phyloP scores from a whole-genome alignment of 2,113 vertebrate species.

The Syrrhaptes paradoxus region DNA sequence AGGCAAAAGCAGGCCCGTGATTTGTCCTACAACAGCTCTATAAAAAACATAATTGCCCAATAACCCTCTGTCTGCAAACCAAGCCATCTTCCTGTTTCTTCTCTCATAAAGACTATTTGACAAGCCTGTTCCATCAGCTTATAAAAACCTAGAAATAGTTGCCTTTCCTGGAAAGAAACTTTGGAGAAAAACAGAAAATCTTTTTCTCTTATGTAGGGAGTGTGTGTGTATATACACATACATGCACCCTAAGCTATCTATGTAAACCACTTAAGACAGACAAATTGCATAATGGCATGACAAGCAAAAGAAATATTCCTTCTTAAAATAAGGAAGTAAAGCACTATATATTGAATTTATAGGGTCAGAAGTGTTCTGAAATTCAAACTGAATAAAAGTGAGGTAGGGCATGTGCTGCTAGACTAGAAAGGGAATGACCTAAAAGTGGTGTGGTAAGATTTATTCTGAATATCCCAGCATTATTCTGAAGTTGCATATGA shows the following conservation, averaged over 20 bases:
- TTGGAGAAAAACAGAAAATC: background rate
- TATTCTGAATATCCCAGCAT: background rate
- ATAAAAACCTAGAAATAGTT: conserved; percentile 72
- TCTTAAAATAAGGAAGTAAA: background rate
- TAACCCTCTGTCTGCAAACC: conserved; percentile 80
- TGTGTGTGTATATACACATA: background rate
- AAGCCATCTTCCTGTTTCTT: conserved; percentile 83
- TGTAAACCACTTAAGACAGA: background rate
- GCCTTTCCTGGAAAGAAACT: conserved; percentile 60
- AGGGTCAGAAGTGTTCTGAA: background rate
- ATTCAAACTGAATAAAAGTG: background rate
- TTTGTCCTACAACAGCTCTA: conserved; percentile 81
- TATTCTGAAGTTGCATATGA: background rate
- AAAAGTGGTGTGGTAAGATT: background rate
- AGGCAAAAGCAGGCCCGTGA: conserved; percentile 75
- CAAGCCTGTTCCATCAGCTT: conserved; percentile 78
- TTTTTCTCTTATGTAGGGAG: background rate
- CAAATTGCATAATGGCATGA: background rate
- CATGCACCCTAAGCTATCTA: background rate
- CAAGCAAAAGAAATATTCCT: background rate
- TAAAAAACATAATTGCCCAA: conserved; percentile 83
- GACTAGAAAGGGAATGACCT: background rate
- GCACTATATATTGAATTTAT: background rate
- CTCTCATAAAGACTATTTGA: conserved; percentile 80
- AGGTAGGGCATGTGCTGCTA: background rate